Evolutionary conservation across 1,140 invertebrate species (phyloP), one percentile per base, ranked within the genome.

Genomic region (Homalodisca vitripennis): DNA sequence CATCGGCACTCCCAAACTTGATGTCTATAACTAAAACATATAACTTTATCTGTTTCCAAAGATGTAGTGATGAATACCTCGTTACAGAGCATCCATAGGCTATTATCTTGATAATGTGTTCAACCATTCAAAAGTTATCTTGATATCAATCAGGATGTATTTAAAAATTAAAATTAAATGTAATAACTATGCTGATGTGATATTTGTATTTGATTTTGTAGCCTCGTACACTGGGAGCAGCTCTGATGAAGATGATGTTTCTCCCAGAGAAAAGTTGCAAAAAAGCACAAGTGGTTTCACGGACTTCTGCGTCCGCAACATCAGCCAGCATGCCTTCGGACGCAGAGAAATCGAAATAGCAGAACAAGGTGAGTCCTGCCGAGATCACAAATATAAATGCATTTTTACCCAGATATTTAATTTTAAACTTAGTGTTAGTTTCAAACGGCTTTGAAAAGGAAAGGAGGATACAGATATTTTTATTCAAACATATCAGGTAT

Each of bases 341-440:
- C 83, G 97, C 27, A 79, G 96, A 63, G 97, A 98, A 84, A 98
- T 99, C 75, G 96, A 98, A 82, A 98, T 98, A 73, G 96, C 96
- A n/a, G 96, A 99, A 77, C 96, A 98, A 83, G 89, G 89, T 90
- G 78, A 74, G 69, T 57, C 20, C n/a, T n/a, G n/a, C n/a, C n/a
- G n/a, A n/a, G n/a, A n/a, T n/a, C n/a, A n/a, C n/a, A n/a, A n/a
- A n/a, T n/a, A n/a, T n/a, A n/a, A n/a, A n/a, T n/a, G n/a, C n/a
- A n/a, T n/a, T n/a, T n/a, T n/a, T n/a, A n/a, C n/a, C n/a, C n/a
- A n/a, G n/a, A n/a, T n/a, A n/a, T n/a, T n/a, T n/a, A n/a, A n/a
- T n/a, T n/a, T n/a, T n/a, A n/a, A n/a, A n/a, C n/a, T n/a, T n/a
- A n/a, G n/a, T n/a, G n/a, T n/a, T n/a, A n/a, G n/a, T n/a, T n/a